Evolutionary conservation across 2,797 vertebrate species (phyloP), one percentile per base, ranked within the genome.

Genomic region (Typhlichthys subterraneus): DNA sequence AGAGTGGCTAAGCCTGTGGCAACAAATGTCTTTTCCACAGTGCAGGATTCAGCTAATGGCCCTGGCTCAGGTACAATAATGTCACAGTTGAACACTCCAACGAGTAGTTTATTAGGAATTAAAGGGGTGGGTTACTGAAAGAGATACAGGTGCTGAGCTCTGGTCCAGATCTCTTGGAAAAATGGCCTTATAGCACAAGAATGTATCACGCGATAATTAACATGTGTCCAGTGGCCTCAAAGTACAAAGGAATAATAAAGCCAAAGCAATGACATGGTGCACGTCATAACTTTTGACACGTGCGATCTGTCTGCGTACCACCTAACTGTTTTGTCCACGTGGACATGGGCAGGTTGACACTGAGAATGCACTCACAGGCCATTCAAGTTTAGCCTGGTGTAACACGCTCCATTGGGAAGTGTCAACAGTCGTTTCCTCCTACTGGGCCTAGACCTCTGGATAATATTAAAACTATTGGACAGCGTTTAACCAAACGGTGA

Each of bases 31-130:
- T 82, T 75, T 80, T 50, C 66, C 65, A 67, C 55, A 63, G 17
- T 15, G 54, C 53, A 59, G 52, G 57, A 65, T 53, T 23, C 65
- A 29, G 56, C 73, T 81, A 67, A 80, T 75, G 82, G 83, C 73
- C 62, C 83, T 81, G 83, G 78, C 80, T 69, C 54, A 6, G 66
- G 61, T 59, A 12, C 70, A 64, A 73, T 49, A 76, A 78, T 85
- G 84, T 82, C 85, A 88, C 59, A 80, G 80, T 63, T 85, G 82
- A 86, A 83, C 76, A 85, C 80, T 80, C 78, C 76, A 75, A 61
- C 81, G 80, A 75, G 75, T 73, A 69, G 68, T 84, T 81, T 78
- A 74, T 87, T 80, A 72, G 79, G 74, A 77, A 75, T 83, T 77
- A 83, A 51, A 47, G 57, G 63, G 59, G 67, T 62, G 57, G 61